Evolutionary conservation across 2,113 vertebrate species (phyloP).

Genomic region (Haplochromis vanheusdeni): DNA sequence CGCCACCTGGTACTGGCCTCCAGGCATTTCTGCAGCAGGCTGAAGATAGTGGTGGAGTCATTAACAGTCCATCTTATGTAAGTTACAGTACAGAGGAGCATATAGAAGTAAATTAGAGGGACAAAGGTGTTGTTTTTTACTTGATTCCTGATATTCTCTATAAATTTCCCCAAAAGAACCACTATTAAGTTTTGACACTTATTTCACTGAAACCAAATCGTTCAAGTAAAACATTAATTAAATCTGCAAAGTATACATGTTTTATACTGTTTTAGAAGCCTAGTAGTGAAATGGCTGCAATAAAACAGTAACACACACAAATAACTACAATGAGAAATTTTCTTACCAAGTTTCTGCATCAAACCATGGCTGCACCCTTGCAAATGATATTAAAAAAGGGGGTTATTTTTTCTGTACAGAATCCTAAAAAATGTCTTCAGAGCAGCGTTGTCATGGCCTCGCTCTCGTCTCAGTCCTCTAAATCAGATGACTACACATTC

Average conservation of each 20-base stretch:
- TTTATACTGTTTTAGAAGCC: neutral
- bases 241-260: neutral
- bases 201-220: neutral
- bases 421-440: neutral
- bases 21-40: constrained; percentile 38
- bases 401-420: neutral
- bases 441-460: neutral
- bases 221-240: neutral
- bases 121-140: neutral
- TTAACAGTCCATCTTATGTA: neutral
- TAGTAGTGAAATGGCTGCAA: neutral
- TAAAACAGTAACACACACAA: neutral
- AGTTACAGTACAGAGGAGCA: neutral
- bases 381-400: neutral
- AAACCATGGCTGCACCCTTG: neutral
- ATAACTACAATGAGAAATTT: neutral
- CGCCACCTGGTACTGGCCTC: constrained; percentile 17
- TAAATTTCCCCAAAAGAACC: neutral
- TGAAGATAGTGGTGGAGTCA: neutral
- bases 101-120: neutral
- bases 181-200: neutral
- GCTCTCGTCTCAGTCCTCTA: neutral
- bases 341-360: constrained; percentile 46
- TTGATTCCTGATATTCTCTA: neutral
- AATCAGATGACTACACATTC: neutral